Evolutionary conservation across 1,140 invertebrate species (phyloP), one percentile per base, ranked within the genome.

Genomic region (Drosophila bifasciata): DNA sequence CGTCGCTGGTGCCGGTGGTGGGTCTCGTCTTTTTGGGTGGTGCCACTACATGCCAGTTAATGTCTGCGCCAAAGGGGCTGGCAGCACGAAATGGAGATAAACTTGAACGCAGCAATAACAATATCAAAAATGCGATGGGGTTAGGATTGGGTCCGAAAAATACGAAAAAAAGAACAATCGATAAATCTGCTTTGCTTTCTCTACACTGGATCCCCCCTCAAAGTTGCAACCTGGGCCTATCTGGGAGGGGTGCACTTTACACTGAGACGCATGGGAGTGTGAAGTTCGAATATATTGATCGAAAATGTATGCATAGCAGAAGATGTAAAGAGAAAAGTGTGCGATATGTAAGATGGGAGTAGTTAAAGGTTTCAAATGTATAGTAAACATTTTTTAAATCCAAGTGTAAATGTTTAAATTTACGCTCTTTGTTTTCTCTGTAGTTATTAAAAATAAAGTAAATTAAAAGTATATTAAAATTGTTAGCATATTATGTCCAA

Each of bases 101-200:
- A 68, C 77, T 63, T 45, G 45, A 77, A 68, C 62, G 56, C 68
- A 70, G 41, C 57, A 56, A 70, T 55, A 69, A 70, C 63, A 61
- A 60, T 50, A 41, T n/a, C 40, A 74, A 64, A 79, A 63, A 25
- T 69, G 40, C 32, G 64, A 53, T 50, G 50, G 76, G 50, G 49
- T 75, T 74, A 63, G 46, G 52, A 40, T 32, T 52, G 45, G 66
- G 52, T 25, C 44, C 21, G 4, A 36, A 36, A 36, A 36, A 36
- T 2, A 25, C 28, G 32, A 36, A 36, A 41, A 71, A 39, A 40
- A 60, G 53, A 49, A 46, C 32, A 80, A 68, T 78, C 69, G 43
- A 66, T 75, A 75, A 53, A 58, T 61, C 13, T 11, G 7, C 45
- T 23, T 16, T 48, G 23, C 13, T 25, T 43, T 13, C 45, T 39